Evolutionary conservation across 2,113 vertebrate species (phyloP).

Genomic region (Symphodus melops): DNA sequence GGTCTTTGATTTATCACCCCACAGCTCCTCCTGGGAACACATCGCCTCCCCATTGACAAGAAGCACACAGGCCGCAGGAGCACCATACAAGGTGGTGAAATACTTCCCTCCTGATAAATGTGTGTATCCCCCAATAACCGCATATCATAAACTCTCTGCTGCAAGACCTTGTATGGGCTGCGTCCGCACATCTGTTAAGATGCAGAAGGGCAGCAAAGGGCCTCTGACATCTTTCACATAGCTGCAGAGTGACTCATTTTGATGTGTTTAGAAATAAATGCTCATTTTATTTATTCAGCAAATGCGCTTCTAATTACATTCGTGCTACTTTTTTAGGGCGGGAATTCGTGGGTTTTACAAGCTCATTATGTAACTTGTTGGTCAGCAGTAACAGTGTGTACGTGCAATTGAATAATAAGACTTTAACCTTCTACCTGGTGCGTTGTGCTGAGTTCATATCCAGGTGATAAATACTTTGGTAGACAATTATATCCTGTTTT

Average conservation of each 20-base stretch:
- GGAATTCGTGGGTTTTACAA: constrained; percentile 29
- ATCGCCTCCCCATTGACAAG: constrained; percentile 70
- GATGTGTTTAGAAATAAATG: constrained; percentile 57
- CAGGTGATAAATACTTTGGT: not conserved
- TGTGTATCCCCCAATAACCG: constrained; percentile 78
- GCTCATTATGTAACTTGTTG: constrained; percentile 50
- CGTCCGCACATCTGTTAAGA: constrained; percentile 50
- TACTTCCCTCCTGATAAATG: constrained; percentile 78
- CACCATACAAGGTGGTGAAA: constrained; percentile 83
- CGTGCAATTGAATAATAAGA: constrained; percentile 32
- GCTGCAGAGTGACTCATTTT: constrained; percentile 61
- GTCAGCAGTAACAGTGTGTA: constrained; percentile 22
- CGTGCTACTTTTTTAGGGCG: constrained; percentile 32
- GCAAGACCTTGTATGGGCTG: constrained; percentile 80
- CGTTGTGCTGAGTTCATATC: not conserved
- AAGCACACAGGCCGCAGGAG: constrained; percentile 59
- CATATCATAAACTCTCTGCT: constrained; percentile 72
- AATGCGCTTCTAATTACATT: constrained; percentile 56
- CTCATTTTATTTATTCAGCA: constrained; percentile 53
- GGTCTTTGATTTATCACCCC: constrained; percentile 50
- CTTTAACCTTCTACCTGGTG: constrained; percentile 4
- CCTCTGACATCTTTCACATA: constrained; percentile 49
- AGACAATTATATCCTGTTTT: not conserved
- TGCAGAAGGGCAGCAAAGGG: constrained; percentile 36
- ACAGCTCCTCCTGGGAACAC: constrained; percentile 44